Percentiles rank a stretch among this genome's conserved stretches.
Evolutionary conservation across 2,113 vertebrate species (phyloP).

Genomic region (Oreotragus oreotragus): DNA sequence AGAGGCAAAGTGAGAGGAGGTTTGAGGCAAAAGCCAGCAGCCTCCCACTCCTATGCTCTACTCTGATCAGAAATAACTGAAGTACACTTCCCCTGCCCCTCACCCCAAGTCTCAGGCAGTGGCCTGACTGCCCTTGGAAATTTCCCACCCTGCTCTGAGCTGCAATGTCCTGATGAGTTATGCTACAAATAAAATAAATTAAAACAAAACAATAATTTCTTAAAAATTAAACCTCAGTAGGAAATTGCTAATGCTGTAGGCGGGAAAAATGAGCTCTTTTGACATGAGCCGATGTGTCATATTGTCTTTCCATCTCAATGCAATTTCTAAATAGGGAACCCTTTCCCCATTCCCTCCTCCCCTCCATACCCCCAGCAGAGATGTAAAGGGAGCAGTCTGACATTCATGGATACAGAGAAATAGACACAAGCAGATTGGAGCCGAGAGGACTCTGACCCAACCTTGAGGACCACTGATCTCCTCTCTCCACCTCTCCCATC

Average conservation of each 20-base stretch:
- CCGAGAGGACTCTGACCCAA: background rate
- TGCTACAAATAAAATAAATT: slow-evolving; percentile 47
- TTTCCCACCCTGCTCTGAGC: background rate
- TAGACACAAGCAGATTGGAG: background rate
- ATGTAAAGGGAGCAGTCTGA: slow-evolving; percentile 31
- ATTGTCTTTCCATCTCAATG: slow-evolving; percentile 63
- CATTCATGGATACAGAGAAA: background rate
- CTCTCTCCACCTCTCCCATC: background rate
- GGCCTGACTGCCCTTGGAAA: background rate
- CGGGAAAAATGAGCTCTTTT: slow-evolving; percentile 62
- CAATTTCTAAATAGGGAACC: slow-evolving; percentile 71
- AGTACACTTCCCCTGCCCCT: background rate
- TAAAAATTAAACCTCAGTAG: slow-evolving; percentile 50
- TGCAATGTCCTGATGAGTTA: slow-evolving; percentile 25
- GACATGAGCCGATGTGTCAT: slow-evolving; percentile 73
- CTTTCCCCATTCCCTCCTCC: slow-evolving; percentile 42
- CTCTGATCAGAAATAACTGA: background rate
- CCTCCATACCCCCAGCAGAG: slow-evolving; percentile 36
- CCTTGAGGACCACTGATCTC: too few relatives aligned
- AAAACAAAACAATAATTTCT: slow-evolving; percentile 47
- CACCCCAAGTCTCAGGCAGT: background rate
- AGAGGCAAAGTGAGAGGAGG: background rate
- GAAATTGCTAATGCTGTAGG: slow-evolving; percentile 71
- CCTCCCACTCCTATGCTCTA: background rate
- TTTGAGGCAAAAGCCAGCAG: background rate